These are phyloP conservation scores for Umimayanthus kanabou DNA, from an alignment of 92 coral and sea anemone species.

Conservation along the genomic window DNA sequence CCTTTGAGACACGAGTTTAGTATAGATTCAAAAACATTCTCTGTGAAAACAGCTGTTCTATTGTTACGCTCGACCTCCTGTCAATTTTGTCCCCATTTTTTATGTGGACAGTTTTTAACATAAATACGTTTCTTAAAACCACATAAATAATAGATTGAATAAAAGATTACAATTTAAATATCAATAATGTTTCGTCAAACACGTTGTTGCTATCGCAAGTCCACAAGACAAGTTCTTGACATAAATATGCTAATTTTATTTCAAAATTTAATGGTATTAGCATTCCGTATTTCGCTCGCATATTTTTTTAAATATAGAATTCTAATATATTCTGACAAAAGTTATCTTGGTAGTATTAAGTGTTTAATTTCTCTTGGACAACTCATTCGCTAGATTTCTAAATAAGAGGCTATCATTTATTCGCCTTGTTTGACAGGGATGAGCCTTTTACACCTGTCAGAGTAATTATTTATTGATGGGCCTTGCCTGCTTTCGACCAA, in stretches of 20 bases:
- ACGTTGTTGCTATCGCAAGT: not conserved
- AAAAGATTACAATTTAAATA: not conserved
- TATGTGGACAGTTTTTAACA: not conserved
- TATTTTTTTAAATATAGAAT: not conserved
- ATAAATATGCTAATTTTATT: constrained; percentile 9
- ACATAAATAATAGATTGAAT: not conserved
- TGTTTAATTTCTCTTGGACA: not conserved
- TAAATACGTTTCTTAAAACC: not conserved
- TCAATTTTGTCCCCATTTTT: not conserved
- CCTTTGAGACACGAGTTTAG: not conserved
- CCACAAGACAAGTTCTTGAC: not conserved
- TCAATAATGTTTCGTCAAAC: not conserved
- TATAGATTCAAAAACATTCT: not conserved
- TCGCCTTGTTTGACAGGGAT: not conserved
- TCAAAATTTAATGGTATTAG: not conserved
- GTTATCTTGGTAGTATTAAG: not conserved
- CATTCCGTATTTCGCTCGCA: not conserved
- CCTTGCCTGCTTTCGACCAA: not conserved
- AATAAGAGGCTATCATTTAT: not conserved
- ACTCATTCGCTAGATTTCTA: not conserved
- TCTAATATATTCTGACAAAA: not conserved
- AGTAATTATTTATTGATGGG: constrained; percentile 22
- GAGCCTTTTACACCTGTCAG: constrained; percentile 6
- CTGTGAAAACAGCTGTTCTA: not conserved
- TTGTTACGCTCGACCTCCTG: not conserved